A percentile compares a stretch with the other conserved stretches of the same genome.
Conservation (phyloP, 2,888 invertebrate genomes). For the Ennomos quercinarius region DNA sequence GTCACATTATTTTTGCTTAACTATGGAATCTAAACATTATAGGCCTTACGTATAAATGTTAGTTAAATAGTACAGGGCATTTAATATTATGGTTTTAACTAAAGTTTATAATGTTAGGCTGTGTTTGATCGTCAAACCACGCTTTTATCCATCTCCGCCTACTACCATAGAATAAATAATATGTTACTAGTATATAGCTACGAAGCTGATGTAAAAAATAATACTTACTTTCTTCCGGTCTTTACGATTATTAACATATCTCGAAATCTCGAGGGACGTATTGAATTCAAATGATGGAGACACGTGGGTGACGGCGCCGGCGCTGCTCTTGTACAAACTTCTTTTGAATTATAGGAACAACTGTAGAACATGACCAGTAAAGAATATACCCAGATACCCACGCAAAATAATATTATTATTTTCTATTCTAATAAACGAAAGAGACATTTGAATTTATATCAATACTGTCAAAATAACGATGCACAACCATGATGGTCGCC, state of each 20-base stretch:
- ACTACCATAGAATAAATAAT: slow-evolving; percentile 12
- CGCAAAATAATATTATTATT: no score
- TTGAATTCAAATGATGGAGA: slow-evolving; percentile 73
- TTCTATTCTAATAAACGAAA: no score
- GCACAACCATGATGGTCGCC: no score
- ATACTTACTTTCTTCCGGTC: slow-evolving; percentile 60
- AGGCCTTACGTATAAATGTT: no score
- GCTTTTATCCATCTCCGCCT: slow-evolving; percentile 25
- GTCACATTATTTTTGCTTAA: no score
- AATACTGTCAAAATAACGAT: no score
- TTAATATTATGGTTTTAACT: no score
- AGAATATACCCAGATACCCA: no score
- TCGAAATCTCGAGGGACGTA: slow-evolving; percentile 56
- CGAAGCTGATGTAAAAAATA: slow-evolving; percentile 44
- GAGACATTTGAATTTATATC: no score
- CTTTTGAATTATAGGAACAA: slow-evolving; percentile 5
- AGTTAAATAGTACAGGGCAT: no score
- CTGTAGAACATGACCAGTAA: no score
- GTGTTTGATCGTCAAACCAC: background rate
- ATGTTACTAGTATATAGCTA: slow-evolving; percentile 39
- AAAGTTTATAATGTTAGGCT: background rate
- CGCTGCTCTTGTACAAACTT: slow-evolving; percentile 26
- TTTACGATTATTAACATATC: slow-evolving; percentile 54
- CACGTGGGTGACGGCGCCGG: slow-evolving; percentile 70
- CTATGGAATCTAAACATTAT: no score